Conservation (phyloP, 2,888 invertebrate species). For the Heliconius erato region DNA sequence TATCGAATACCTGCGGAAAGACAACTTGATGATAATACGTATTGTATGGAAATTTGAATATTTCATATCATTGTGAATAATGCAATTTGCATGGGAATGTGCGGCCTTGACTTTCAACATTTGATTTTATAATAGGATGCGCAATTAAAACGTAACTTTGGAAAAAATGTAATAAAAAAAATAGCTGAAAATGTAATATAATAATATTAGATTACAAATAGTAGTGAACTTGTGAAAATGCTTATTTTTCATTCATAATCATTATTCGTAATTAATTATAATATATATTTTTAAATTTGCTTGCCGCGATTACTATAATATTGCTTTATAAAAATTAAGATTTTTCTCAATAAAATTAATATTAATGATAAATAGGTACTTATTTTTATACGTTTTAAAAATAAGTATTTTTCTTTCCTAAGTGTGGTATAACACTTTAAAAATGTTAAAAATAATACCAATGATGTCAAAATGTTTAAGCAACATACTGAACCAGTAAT, state of each 20-base stretch:
- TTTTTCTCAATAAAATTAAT: too few species aligned
- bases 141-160: not conserved
- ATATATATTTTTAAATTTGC: not conserved
- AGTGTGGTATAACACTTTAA: too few species aligned
- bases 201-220: not conserved
- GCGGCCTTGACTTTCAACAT: conserved; percentile 27
- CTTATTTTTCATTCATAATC: not conserved
- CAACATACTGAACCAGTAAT: too few species aligned
- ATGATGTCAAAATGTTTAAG: too few species aligned
- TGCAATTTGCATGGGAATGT: conserved; percentile 28
- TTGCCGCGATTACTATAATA: too few species aligned
- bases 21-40: conserved; percentile 61
- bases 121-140: too few species aligned
- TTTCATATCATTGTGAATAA: conserved; percentile 9
- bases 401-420: too few species aligned
- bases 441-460: too few species aligned
- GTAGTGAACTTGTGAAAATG: not conserved
- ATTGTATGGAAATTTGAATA: conserved; percentile 53
- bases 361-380: too few species aligned
- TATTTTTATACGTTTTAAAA: too few species aligned
- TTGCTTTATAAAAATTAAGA: too few species aligned
- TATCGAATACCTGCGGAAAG: conserved; percentile 75
- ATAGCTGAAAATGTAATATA: too few species aligned
- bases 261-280: not conserved
- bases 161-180: not conserved